Percentiles rank a stretch among this genome's conserved stretches.
Conservation (phyloP, 2,888 invertebrate species). For the Glyphotaelius pellucidus region DNA sequence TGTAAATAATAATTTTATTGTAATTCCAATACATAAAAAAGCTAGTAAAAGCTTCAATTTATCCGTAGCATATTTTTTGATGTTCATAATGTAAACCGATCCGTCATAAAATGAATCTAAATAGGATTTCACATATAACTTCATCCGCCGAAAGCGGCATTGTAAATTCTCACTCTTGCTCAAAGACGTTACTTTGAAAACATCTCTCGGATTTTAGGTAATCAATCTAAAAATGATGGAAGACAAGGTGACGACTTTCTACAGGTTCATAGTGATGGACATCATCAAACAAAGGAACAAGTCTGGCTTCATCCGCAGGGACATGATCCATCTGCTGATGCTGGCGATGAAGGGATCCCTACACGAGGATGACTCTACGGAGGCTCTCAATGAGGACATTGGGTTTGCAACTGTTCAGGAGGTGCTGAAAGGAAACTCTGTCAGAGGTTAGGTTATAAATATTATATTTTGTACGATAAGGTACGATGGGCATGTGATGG, state of each 20-base stretch:
- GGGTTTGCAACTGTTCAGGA: conserved; percentile 46
- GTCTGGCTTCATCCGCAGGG: conserved; percentile 52
- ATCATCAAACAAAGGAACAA: conserved; percentile 57
- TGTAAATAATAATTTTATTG: no score
- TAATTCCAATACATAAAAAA: no score
- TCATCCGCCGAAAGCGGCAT: no score
- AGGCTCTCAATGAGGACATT: conserved; percentile 25
- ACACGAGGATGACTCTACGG: conserved; percentile 31
- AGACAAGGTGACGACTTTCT: conserved; percentile 26
- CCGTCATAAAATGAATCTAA: no score
- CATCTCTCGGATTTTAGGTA: conserved; percentile 35
- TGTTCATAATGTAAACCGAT: no score
- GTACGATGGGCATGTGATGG: background rate
- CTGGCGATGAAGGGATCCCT: conserved; percentile 60
- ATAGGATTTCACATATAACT: no score
- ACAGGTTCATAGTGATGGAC: conserved; percentile 57
- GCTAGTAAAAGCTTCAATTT: no score
- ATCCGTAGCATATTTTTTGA: no score
- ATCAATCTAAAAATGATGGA: conserved; percentile 59
- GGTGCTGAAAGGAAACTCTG: background rate
- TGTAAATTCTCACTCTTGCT: no score
- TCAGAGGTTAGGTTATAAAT: background rate
- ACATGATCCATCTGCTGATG: conserved; percentile 64
- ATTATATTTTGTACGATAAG: no score
- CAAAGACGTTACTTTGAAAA: background rate